phyloP scores from a whole-genome alignment of 2,113 vertebrate genomes.

The Lamprologus lemairii region DNA sequence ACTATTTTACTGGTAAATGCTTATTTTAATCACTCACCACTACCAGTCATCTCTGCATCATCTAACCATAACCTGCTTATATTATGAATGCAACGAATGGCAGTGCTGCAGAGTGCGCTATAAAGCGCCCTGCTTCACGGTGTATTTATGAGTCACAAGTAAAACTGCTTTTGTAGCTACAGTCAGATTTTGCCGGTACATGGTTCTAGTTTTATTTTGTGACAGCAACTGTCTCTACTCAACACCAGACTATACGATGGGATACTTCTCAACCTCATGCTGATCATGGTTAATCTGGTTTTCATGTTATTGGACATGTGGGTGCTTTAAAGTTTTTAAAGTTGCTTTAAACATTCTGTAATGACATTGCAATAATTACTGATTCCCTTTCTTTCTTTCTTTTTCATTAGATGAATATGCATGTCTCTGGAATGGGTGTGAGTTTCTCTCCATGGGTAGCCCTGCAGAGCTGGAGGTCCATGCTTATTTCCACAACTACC shows the following conservation, averaged over 20 bases:
- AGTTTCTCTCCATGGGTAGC: conserved; percentile 65
- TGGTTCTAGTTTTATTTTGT: neutral
- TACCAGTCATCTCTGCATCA: neutral
- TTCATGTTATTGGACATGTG: neutral
- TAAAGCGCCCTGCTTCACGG: neutral
- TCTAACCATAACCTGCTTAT: neutral
- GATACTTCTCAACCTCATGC: neutral
- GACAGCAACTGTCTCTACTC: neutral
- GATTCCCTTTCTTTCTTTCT: neutral
- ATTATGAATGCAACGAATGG: neutral
- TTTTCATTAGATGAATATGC: conserved; percentile 54
- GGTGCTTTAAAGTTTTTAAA: neutral
- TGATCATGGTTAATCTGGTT: neutral
- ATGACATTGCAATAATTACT: neutral
- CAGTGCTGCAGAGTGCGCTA: neutral
- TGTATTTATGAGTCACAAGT: neutral
- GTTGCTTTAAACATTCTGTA: neutral
- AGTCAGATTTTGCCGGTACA: neutral
- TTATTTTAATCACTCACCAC: neutral
- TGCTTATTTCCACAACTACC: conserved; percentile 70
- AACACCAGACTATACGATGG: neutral
- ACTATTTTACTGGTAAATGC: neutral
- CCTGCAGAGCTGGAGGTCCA: conserved; percentile 55
- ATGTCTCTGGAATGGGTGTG: conserved; percentile 69
- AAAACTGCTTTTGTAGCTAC: neutral